Base-by-base conservation (phyloP, 2,888 invertebrate genomes). In the Drosophila hamatofila region DNA sequence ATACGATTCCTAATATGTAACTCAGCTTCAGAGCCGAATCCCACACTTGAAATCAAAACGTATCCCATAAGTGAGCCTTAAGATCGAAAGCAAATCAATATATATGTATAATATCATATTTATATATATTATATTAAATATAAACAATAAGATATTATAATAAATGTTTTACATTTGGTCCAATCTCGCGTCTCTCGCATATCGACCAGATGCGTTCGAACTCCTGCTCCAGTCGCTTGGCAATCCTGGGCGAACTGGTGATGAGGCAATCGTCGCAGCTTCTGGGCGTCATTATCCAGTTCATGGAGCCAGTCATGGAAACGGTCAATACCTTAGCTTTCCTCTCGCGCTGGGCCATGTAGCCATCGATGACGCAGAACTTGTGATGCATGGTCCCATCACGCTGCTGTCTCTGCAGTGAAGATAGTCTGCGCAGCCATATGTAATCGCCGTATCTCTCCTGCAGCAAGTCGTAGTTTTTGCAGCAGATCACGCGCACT, bases 11-110 rank as follows among this genome's bases (percentile, higher is more conserved):
- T 59, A 51, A 66, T 65, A 67, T 76, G 66, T 65, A 66, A 41
- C 23, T 61, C 18, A 18, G 16, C 49, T 71, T 21, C 23, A 48
- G 46, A 27, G n/a, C 46, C 64, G 61, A 49, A 49, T 25, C 25
- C 27, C 25, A 21, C 25, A 58, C 25, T 58, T 57, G 33, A 62
- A 81, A 81, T 87, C 88, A 80, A 77, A 88, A 73, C 67, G 62
- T 79, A 88, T 60, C 67, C 61, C 61, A 18, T 70, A 68, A 72
- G 70, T 67, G 46, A 72, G 70, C 80, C 58, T 54, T 67, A 81
- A 57, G 64, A 67, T 25, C 58, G 46, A 60, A 71, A 67, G 30
- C 8, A 62, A 56, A 56, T 68, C 72, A 61, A 61, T 62, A 71
- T 49, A 48, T 9, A 48, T 18, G 33, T 18, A 18, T 6, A 7